Percentiles rank a stretch among this genome's conserved stretches.
phyloP scores from a whole-genome alignment of 2,797 vertebrate species.

The Tokudaia tokunoshimensis region DNA sequence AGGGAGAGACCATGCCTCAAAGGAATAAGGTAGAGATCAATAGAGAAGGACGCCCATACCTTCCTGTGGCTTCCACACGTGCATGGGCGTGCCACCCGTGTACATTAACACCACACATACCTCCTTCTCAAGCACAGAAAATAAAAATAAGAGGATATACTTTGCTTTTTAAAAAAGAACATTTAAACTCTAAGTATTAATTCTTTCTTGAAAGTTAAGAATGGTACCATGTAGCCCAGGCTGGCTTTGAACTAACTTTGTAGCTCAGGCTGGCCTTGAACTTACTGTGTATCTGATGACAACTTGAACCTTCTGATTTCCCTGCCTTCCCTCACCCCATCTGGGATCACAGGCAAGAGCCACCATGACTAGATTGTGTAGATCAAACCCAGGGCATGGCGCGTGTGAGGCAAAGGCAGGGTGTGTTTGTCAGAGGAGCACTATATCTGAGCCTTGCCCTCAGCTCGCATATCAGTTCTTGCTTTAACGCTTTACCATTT shows the following conservation, averaged over 20 bases:
- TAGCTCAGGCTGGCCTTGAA: too few relatives aligned
- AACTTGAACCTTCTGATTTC: not conserved
- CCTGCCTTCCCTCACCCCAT: too few relatives aligned
- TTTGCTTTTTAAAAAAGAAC: constrained; percentile 22
- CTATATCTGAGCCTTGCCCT: not conserved
- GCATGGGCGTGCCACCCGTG: not conserved
- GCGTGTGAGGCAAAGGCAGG: not conserved
- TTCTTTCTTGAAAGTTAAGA: not conserved
- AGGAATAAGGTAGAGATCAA: not conserved
- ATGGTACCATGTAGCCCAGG: too few relatives aligned
- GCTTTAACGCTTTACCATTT: not conserved
- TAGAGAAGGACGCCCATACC: not conserved
- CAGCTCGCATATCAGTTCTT: not conserved
- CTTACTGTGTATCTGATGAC: not conserved
- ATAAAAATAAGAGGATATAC: not conserved
- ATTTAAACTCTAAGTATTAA: constrained; percentile 48
- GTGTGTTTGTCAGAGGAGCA: not conserved
- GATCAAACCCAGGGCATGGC: not conserved
- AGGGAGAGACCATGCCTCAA: not conserved
- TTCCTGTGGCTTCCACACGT: not conserved
- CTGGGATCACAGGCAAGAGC: not conserved
- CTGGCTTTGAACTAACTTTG: not conserved
- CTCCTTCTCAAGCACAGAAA: not conserved
- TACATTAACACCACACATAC: too few relatives aligned
- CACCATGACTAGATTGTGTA: too few relatives aligned